Percentiles rank a stretch among this genome's conserved stretches.
These are phyloP conservation scores for Drosophila barbarae DNA, from an alignment of 2,888 invertebrate genomes.

Conservation along the genomic window DNA sequence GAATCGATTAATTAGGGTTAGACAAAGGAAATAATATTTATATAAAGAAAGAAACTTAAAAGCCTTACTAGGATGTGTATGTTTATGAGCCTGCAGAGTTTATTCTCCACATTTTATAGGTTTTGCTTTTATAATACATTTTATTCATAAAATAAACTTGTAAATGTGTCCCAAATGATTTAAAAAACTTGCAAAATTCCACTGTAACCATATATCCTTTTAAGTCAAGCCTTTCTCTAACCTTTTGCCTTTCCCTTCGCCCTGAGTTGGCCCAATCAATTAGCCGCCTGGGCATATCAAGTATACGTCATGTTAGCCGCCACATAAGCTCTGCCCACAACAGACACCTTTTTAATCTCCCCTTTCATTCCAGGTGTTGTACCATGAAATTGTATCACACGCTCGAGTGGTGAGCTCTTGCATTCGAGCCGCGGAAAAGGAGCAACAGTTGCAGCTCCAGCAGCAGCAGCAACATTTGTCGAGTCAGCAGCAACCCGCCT, in stretches of 20 bases:
- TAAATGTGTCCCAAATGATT: neutral
- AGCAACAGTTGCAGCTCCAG: constrained; percentile 62
- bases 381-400: constrained; percentile 95
- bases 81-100: too few species aligned
- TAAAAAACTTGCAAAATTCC: neutral
- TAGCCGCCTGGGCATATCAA: constrained; percentile 38
- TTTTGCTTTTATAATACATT: too few species aligned
- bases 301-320: constrained; percentile 50
- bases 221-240: constrained; percentile 20
- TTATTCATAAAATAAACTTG: neutral
- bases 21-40: neutral
- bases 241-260: constrained; percentile 7
- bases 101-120: too few species aligned
- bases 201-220: constrained; percentile 10
- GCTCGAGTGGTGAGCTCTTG: constrained; percentile 90
- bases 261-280: constrained; percentile 22
- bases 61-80: too few species aligned
- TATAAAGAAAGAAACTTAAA: neutral
- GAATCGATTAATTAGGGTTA: neutral
- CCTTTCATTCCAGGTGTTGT: constrained; percentile 86
- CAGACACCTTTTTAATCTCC: constrained; percentile 36
- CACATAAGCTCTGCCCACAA: constrained; percentile 27
- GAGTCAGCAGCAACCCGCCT: constrained; percentile 58
- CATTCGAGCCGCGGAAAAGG: constrained; percentile 85
- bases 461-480: constrained; percentile 47